phyloP scores from a whole-genome alignment of 2,888 invertebrate genomes.

The Eulithis testata region DNA sequence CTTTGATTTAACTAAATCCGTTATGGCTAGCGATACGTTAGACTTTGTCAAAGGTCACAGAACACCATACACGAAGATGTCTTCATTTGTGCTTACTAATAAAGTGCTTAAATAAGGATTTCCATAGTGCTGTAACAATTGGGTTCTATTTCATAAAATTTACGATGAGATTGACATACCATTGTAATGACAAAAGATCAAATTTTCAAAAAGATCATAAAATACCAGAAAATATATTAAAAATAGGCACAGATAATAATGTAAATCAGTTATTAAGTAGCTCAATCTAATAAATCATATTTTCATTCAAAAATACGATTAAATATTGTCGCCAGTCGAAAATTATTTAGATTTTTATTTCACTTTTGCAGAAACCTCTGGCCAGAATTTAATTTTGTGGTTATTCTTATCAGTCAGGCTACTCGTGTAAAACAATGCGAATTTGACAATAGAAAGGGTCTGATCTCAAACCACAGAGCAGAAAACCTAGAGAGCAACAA shows the following conservation, averaged over 20 bases:
- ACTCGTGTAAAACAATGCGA: conserved; percentile 54
- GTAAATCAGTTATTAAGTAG: no score
- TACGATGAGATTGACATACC: background rate
- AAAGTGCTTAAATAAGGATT: conserved; percentile 7
- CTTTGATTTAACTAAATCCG: conserved; percentile 43
- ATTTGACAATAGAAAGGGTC: conserved; percentile 60
- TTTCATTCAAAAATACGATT: no score
- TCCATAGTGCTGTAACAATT: background rate
- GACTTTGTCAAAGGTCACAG: conserved; percentile 30
- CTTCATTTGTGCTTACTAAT: conserved; percentile 31
- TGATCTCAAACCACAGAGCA: conserved; percentile 28
- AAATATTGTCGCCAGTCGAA: no score
- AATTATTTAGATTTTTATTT: background rate
- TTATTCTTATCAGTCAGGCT: conserved; percentile 51
- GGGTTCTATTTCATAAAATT: background rate
- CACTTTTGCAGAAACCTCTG: background rate
- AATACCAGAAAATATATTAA: no score
- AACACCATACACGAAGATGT: conserved; percentile 28
- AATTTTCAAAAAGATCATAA: background rate
- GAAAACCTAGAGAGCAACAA: no score
- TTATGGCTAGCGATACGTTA: conserved; percentile 34
- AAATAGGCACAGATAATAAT: no score
- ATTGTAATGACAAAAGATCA: background rate
- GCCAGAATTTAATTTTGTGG: conserved; percentile 7
- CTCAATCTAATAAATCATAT: no score